Base-by-base conservation (phyloP, 2,888 invertebrate species). In the Spodoptera littoralis region DNA sequence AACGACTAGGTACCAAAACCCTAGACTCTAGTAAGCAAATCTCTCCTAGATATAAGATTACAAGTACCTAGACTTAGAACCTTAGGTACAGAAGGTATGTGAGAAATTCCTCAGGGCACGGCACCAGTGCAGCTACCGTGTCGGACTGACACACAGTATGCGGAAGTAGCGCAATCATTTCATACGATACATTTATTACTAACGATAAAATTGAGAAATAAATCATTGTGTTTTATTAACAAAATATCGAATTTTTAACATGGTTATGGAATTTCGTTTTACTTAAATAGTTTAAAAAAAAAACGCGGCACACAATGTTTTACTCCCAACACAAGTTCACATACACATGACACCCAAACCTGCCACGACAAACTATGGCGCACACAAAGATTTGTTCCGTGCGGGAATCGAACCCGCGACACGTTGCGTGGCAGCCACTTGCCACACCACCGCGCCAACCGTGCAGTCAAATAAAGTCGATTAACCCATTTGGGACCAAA, bases 71-170 rank as follows among this genome's bases (percentile, higher is more conserved):
- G 8, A 36, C 36, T 36, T 36, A 36, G 36, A 9, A 36, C 8
- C 36, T 6, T 36, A 43, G 22, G n/a, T 49, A 66, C 27, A 56
- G 44, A 47, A 51, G 42, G 68, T 45, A 24, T 52, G 64, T 57
- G 48, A 70, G 75, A 60, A 64, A 72, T 74, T 70, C 72, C 75
- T 41, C 43, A 65, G 75, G 64, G 70, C 65, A 50, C 65, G 52
- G 30, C 55, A 49, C 52, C 45, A 42, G 9, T 36, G 46, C 63
- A 55, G 55, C 57, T 52, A 72, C 75, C 57, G 75, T 75, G 70
- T 57, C 71, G 70, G 54, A 2, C 74, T 60, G 70, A 64, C 60
- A 75, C 51, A 36, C 4, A 55, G 48, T 36, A 75, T 58, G 75
- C 72, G 72, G 72, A 72, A 75, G 48, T 65, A 13, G n/a, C 43